Evolutionary conservation across 2,797 vertebrate species (phyloP).

Genomic region (Meda fulgida): DNA sequence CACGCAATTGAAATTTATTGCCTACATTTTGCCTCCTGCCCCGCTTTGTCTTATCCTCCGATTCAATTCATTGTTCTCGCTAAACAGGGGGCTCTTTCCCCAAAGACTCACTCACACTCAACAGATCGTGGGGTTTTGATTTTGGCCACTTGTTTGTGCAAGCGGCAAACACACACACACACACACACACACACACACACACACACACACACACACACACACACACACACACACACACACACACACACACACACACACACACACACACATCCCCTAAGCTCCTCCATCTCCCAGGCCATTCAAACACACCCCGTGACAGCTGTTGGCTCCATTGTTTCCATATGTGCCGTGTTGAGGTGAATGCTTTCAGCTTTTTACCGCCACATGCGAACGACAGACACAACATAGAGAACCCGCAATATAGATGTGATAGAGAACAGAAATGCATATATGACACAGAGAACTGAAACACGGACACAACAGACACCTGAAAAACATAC

Average conservation of each 20-base stretch:
- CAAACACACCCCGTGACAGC: slow-evolving; percentile 60
- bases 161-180: slow-evolving; percentile 17
- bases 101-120: slow-evolving; percentile 34
- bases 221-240: slow-evolving; percentile 21
- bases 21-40: slow-evolving; percentile 32
- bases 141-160: slow-evolving; percentile 54
- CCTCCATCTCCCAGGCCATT: slow-evolving; percentile 31
- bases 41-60: slow-evolving; percentile 36
- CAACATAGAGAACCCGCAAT: background rate
- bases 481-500: background rate
- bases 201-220: slow-evolving; percentile 46
- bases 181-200: no score
- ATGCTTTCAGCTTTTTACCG: slow-evolving; percentile 19
- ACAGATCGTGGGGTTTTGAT: slow-evolving; percentile 50
- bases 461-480: background rate
- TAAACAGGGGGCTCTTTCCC: slow-evolving; percentile 50
- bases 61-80: slow-evolving; percentile 43
- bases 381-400: slow-evolving; percentile 3
- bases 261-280: slow-evolving; percentile 35
- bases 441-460: background rate
- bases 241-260: slow-evolving; percentile 22
- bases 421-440: background rate
- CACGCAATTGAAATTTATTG: slow-evolving; percentile 48
- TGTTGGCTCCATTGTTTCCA: slow-evolving; percentile 59
- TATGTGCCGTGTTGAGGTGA: slow-evolving; percentile 41